Evolutionary conservation across 2,888 invertebrate genomes (phyloP).

Genomic region (Apoderus coryli): DNA sequence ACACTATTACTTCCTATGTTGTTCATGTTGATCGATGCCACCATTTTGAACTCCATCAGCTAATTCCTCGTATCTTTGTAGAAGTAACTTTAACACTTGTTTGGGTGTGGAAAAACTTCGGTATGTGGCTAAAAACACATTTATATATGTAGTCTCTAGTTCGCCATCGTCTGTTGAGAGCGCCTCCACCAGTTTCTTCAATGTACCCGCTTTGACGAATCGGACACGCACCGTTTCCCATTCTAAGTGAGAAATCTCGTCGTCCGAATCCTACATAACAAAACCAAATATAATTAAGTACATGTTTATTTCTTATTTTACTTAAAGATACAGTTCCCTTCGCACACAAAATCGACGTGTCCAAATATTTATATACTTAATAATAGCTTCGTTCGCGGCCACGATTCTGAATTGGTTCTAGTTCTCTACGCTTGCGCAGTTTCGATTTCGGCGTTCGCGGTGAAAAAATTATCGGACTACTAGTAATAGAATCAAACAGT

Average conservation of each 20-base stretch:
- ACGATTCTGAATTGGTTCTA: too few species aligned
- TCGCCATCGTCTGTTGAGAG: conserved; percentile 90
- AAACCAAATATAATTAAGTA: too few species aligned
- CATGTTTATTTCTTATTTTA: too few species aligned
- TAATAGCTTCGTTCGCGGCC: too few species aligned
- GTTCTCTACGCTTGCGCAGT: too few species aligned
- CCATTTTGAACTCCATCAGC: conserved; percentile 39
- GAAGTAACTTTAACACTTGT: conserved; percentile 68
- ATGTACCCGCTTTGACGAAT: conserved; percentile 90
- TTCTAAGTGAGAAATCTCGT: conserved; percentile 91
- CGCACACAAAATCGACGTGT: too few species aligned
- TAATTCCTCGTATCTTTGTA: conserved; percentile 63
- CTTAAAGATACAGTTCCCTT: too few species aligned
- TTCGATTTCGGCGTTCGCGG: too few species aligned
- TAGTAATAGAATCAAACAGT: too few species aligned
- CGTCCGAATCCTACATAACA: conserved; percentile 61
- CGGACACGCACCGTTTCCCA: conserved; percentile 97
- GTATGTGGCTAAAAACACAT: conserved; percentile 92
- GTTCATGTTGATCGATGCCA: conserved; percentile 43
- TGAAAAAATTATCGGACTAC: too few species aligned
- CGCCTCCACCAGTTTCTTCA: conserved; percentile 85
- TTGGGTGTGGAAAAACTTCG: conserved; percentile 79
- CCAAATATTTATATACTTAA: too few species aligned
- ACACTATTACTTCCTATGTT: conserved; percentile 66
- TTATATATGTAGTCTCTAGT: conserved; percentile 93